A percentile compares a stretch with the other conserved stretches of the same genome.
These are phyloP conservation scores for Phenacoccus solenopsis DNA, from an alignment of 1,140 invertebrate species.

Conservation along the genomic window DNA sequence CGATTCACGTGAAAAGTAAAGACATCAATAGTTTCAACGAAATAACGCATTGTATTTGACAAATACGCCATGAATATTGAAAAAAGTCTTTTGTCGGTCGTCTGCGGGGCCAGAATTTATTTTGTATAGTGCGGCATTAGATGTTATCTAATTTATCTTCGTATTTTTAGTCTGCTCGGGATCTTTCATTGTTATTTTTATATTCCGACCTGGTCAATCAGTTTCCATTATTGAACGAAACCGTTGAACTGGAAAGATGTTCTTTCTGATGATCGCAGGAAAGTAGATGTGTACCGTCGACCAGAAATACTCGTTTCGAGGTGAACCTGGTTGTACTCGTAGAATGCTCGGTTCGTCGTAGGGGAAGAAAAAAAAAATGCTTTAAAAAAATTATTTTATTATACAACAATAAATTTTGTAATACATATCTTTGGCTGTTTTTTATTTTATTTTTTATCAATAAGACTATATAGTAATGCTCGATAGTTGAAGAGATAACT, in stretches of 20 bases:
- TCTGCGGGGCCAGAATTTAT: conserved; percentile 10
- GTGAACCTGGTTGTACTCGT: not conserved
- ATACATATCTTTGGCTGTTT: conserved; percentile 13
- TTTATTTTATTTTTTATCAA: too few relatives aligned
- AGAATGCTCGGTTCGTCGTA: too few relatives aligned
- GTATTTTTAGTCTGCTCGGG: conserved; percentile 6
- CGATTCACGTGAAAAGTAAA: not conserved
- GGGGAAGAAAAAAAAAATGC: not conserved
- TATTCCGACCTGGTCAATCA: conserved; percentile 16
- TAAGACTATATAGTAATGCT: conserved; percentile 15
- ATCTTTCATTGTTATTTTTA: conserved; percentile 13
- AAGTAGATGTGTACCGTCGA: conserved; percentile 8
- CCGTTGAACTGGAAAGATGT: conserved; percentile 10
- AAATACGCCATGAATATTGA: conserved; percentile 15
- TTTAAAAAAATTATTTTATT: not conserved
- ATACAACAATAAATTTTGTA: conserved; percentile 13
- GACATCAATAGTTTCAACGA: conserved; percentile 15
- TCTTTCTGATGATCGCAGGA: not conserved
- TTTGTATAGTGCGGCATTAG: conserved; percentile 3
- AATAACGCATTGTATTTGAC: conserved; percentile 18
- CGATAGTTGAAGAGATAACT: not conserved
- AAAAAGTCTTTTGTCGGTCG: conserved; percentile 9
- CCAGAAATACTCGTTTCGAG: not conserved
- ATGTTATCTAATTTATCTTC: conserved; percentile 18
- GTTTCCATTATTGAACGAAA: conserved; percentile 11